Evolutionary conservation across 2,888 invertebrate genomes (phyloP), one percentile per base, ranked within the genome.

Genomic region (Physocephala rufipes): DNA sequence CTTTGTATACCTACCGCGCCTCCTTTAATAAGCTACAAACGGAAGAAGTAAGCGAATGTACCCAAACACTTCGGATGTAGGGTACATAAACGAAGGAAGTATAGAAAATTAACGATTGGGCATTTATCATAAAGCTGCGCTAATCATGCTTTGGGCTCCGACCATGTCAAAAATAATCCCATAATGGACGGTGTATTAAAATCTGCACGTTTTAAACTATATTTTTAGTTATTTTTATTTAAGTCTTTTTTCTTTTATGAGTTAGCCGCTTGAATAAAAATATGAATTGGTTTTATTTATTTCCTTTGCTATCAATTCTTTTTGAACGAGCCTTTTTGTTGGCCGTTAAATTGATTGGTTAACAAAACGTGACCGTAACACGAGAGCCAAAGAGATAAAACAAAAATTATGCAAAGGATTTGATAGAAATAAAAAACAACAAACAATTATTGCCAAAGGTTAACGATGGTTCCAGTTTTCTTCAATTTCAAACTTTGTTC

Each of bases 31-130:
- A n/a, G n/a, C n/a, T n/a, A n/a, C n/a, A n/a, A n/a, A n/a, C n/a
- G n/a, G n/a, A n/a, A n/a, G n/a, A n/a, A n/a, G n/a, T n/a, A n/a
- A n/a, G n/a, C n/a, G n/a, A n/a, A n/a, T n/a, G n/a, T n/a, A n/a
- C n/a, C n/a, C n/a, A n/a, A n/a, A n/a, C n/a, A n/a, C n/a, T n/a
- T n/a, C n/a, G n/a, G n/a, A n/a, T n/a, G n/a, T n/a, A n/a, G n/a
- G n/a, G n/a, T n/a, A 49, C 16, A 12, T 19, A 51, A 51, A 51
- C 19, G 5, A 9, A 51, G 19, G 19, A 51, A 19, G 19, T 19
- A 51, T 51, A 51, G 19, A 51, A 51, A 51, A 51, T 51, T 86
- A 82, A 81, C 85, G 58, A 28, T n/a, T n/a, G n/a, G n/a, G n/a
- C n/a, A n/a, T n/a, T n/a, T n/a, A n/a, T n/a, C n/a, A n/a, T n/a